Evolutionary conservation across 1,140 invertebrate species (phyloP).

Genomic region (Hylyphantes graminicola): DNA sequence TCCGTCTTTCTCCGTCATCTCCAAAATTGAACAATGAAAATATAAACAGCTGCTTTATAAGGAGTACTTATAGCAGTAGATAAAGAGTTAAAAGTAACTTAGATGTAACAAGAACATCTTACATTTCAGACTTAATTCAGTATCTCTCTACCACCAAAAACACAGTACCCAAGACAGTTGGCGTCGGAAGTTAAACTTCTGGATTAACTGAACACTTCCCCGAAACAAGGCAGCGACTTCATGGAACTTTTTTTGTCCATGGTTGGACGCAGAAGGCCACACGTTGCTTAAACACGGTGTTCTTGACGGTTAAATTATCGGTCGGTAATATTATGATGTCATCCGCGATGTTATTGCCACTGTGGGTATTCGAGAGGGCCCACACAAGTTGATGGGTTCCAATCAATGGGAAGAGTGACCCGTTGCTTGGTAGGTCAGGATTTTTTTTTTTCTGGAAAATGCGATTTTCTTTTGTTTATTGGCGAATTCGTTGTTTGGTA

Average conservation of each 20-base stretch:
- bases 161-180: constrained; percentile 2
- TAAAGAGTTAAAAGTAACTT: too few species aligned
- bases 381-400: constrained; percentile 26
- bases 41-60: too few species aligned
- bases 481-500: too few species aligned
- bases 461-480: too few species aligned
- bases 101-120: neutral
- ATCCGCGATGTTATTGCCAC: constrained; percentile 35
- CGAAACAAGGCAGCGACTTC: neutral
- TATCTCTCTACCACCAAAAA: neutral
- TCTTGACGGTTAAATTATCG: constrained; percentile 50
- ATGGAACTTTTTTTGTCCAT: neutral
- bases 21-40: too few species aligned
- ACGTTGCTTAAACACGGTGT: constrained; percentile 28
- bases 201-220: constrained; percentile 20
- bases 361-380: constrained; percentile 23
- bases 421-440: too few species aligned
- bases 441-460: too few species aligned
- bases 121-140: neutral
- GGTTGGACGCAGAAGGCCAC: neutral
- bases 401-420: too few species aligned
- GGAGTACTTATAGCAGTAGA: too few species aligned
- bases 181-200: constrained; percentile 28
- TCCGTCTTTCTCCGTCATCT: too few species aligned
- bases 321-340: constrained; percentile 51